phyloP scores from a whole-genome alignment of 2,888 invertebrate species.

The Platerodrilus igneus region DNA sequence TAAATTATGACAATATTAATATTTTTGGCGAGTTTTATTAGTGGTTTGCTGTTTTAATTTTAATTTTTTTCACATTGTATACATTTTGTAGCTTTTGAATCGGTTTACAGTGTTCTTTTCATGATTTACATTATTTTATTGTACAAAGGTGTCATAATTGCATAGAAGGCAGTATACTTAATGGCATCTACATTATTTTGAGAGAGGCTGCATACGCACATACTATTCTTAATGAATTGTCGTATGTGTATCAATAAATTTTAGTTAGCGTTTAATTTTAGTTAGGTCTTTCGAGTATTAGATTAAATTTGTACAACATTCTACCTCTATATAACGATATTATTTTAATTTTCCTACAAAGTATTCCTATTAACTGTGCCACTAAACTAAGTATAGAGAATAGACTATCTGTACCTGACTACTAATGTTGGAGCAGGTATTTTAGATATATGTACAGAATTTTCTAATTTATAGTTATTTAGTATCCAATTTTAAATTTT shows the following conservation, averaged over 20 bases:
- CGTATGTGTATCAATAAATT: slow-evolving; percentile 5
- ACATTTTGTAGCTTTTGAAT: too few relatives aligned
- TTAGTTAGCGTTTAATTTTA: slow-evolving; percentile 15
- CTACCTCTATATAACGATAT: slow-evolving; percentile 39
- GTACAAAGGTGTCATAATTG: too few relatives aligned
- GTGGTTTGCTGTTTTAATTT: slow-evolving; percentile 34
- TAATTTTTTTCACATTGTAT: slow-evolving; percentile 29
- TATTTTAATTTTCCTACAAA: slow-evolving; percentile 27
- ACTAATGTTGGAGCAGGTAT: slow-evolving; percentile 22
- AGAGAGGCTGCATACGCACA: too few relatives aligned
- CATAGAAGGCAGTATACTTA: too few relatives aligned
- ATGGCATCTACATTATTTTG: too few relatives aligned
- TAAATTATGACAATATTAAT: slow-evolving; percentile 42
- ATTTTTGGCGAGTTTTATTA: slow-evolving; percentile 39
- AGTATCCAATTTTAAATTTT: slow-evolving; percentile 2
- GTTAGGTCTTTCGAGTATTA: slow-evolving; percentile 8
- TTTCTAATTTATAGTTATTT: not conserved
- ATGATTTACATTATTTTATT: too few relatives aligned
- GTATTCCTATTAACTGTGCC: slow-evolving; percentile 37
- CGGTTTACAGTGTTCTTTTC: too few relatives aligned
- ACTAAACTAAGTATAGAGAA: slow-evolving; percentile 28
- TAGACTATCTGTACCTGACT: slow-evolving; percentile 35
- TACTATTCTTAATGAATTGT: too few relatives aligned
- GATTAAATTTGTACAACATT: slow-evolving; percentile 24
- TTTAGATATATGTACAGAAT: slow-evolving; percentile 15